Evolutionary conservation across 2,888 invertebrate genomes (phyloP), one percentile per base, ranked within the genome.

Genomic region (Nebria brevicollis): DNA sequence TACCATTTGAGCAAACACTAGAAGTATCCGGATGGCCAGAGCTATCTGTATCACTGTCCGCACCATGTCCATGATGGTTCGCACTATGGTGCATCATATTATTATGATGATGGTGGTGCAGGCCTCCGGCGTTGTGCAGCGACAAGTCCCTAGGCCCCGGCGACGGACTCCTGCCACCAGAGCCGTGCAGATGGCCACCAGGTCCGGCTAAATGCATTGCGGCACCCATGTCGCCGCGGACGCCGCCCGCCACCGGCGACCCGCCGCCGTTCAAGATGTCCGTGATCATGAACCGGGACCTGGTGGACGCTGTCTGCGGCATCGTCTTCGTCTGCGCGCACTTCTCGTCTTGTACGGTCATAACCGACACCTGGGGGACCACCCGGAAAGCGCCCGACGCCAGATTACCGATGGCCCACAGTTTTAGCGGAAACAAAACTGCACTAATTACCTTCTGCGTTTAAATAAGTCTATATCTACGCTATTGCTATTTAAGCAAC

Each of bases 281-380:
- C 85, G 95, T 96, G 90, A 96, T 96, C 95, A 96, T 96, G 90
- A 96, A 96, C 84, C 96, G 91, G 83, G 96, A 95, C 85, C 95
- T 92, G 90, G 93, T 88, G 91, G 93, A 87, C 91, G 91, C 89
- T 91, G 91, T 91, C 91, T 91, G 84, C 88, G 87, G 83, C 87
- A 88, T 85, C 86, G 77, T 66, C 76, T 77, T 79, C 74, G 70
- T 10, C 76, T 77, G 76, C 74, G 70, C 10, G 66, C 25, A 65
- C 70, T 78, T 85, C 85, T 89, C 89, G 88, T 89, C 89, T 86
- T 89, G 89, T 86, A 89, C 89, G 88, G 89, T 89, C 89, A 89
- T 89, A 87, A 89, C 89, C 88, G 87, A 86, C 87, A 87, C 88
- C 88, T 87, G 86, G 26, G 70, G 26, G 20, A 26, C 25, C 20